phyloP scores from a whole-genome alignment of 2,797 vertebrate genomes.

The Apogon talboti region DNA sequence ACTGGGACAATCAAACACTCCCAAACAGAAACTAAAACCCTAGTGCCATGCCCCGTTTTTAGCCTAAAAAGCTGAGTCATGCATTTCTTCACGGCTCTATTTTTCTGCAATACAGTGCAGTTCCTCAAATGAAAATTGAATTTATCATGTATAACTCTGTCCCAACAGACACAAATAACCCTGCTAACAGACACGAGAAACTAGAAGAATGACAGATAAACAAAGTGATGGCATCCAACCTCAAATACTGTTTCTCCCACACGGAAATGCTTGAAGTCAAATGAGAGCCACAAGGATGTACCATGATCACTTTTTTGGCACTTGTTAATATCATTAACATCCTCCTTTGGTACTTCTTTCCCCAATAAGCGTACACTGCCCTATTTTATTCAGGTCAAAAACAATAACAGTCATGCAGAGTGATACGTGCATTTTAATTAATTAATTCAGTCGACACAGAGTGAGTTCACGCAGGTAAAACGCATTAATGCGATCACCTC shows the following conservation, averaged over 20 bases:
- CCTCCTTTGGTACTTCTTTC: constrained; percentile 1
- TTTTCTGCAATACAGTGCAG: too few species aligned
- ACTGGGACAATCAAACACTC: constrained; percentile 44
- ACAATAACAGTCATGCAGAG: too few species aligned
- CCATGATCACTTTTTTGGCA: background rate
- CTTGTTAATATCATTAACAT: constrained; percentile 9
- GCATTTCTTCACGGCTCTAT: background rate
- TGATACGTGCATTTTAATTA: too few species aligned
- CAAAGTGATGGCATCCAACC: constrained; percentile 14
- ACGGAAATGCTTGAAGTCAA: background rate
- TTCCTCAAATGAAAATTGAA: too few species aligned
- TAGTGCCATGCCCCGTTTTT: constrained; percentile 25
- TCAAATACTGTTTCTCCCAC: constrained; percentile 19
- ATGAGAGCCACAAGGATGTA: constrained; percentile 34
- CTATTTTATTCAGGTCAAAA: too few species aligned
- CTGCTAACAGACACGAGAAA: background rate
- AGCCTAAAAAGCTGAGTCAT: constrained; percentile 16
- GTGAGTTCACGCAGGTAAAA: too few species aligned
- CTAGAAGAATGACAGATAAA: constrained; percentile 11
- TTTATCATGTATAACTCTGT: background rate
- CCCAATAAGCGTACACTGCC: background rate
- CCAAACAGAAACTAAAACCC: constrained; percentile 39
- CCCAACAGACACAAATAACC: constrained; percentile 22
- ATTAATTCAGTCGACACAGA: too few species aligned
- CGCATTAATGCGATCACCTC: too few species aligned